Evolutionary conservation across 2,797 vertebrate genomes (phyloP).

Genomic region (Acrossocheilus fasciatus): DNA sequence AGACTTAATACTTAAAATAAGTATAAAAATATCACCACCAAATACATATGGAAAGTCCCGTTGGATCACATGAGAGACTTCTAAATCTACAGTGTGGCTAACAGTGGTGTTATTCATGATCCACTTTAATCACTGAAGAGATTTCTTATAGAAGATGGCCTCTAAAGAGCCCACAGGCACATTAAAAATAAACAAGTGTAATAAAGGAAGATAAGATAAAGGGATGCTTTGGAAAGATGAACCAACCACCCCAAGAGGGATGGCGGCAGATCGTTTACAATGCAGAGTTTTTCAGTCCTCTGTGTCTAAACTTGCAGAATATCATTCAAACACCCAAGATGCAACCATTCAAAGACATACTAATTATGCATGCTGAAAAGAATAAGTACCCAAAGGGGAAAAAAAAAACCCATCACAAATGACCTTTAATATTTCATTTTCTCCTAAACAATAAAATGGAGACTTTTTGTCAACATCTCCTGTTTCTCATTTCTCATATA

Average conservation of each 20-base stretch:
- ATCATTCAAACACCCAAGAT: constrained; percentile 9
- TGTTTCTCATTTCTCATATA: not conserved
- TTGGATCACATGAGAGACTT: constrained; percentile 19
- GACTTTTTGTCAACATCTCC: not conserved
- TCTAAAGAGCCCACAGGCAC: constrained; percentile 33
- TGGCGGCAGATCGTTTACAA: not conserved
- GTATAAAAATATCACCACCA: not conserved
- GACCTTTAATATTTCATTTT: not conserved
- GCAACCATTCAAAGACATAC: not conserved
- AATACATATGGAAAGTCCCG: constrained; percentile 13
- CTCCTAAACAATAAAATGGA: not conserved
- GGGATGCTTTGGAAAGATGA: constrained; percentile 39
- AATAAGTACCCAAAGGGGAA: not conserved
- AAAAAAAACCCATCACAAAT: not conserved
- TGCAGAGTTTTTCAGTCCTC: constrained; percentile 17
- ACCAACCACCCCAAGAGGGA: constrained; percentile 32
- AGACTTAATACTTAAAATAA: constrained; percentile 35
- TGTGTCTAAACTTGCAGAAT: constrained; percentile 14
- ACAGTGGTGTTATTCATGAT: constrained; percentile 41
- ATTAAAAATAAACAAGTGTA: constrained; percentile 60
- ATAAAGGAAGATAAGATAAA: constrained; percentile 58
- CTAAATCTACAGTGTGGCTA: constrained; percentile 22
- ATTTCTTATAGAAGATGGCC: constrained; percentile 50
- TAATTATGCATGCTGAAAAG: constrained; percentile 21
- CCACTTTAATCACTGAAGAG: constrained; percentile 50